Evolutionary conservation across 2,888 invertebrate species (phyloP).

Genomic region (Dendrolimus houi): DNA sequence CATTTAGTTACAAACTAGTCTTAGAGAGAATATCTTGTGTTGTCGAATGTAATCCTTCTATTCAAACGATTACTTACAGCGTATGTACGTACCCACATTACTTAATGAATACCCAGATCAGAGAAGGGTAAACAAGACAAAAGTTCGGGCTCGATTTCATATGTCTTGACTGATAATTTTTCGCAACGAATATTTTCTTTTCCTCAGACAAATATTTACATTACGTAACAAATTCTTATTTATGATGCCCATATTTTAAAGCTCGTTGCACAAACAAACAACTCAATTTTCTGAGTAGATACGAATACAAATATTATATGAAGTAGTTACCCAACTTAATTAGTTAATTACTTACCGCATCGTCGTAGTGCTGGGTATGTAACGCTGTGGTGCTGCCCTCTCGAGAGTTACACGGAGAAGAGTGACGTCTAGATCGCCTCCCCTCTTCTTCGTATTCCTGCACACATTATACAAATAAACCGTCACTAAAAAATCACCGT

Average conservation of each 20-base stretch:
- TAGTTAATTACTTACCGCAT: slow-evolving; percentile 67
- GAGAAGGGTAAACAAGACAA: neutral
- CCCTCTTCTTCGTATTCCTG: slow-evolving; percentile 84
- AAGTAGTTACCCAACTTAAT: neutral
- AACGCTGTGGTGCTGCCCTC: slow-evolving; percentile 80
- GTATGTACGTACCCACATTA: slow-evolving; percentile 33
- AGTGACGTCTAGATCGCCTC: slow-evolving; percentile 78
- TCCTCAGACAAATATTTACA: slow-evolving; percentile 10
- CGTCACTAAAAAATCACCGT: neutral
- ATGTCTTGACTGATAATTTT: neutral
- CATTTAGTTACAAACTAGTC: slow-evolving; percentile 42
- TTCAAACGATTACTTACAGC: slow-evolving; percentile 44
- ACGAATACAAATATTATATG: neutral
- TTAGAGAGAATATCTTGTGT: slow-evolving; percentile 18
- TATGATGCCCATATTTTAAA: neutral
- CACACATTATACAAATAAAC: slow-evolving; percentile 10
- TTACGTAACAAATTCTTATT: slow-evolving; percentile 6
- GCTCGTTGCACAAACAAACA: neutral
- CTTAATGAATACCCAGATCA: neutral
- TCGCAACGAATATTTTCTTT: neutral
- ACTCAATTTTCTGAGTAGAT: neutral
- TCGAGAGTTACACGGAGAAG: slow-evolving; percentile 82
- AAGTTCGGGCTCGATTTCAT: neutral
- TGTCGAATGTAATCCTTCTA: slow-evolving; percentile 15
- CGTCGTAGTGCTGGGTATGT: slow-evolving; percentile 78